Base-by-base conservation (phyloP, 2,113 vertebrate genomes). In the Toxotes chatareus region DNA sequence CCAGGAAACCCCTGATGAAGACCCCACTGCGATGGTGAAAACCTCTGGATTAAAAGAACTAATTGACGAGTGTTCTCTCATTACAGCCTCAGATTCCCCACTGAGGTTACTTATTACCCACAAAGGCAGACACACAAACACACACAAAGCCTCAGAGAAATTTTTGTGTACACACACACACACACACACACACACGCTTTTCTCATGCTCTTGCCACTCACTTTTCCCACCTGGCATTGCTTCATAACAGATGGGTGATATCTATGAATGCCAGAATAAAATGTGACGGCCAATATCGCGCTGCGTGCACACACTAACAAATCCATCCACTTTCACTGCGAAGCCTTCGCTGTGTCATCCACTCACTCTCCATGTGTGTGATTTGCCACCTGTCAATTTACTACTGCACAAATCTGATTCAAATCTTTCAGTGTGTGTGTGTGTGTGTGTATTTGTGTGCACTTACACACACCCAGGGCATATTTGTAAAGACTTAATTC, bases 331-430 rank as follows among this genome's bases (percentile, higher is more conserved):
- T 76, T 68, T 49, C 27, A 42, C 42, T 27, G 42, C 17, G 56
- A 31, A 12, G 3, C 72, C 16, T 38, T 79, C 79, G 51, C 62
- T 32, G 62, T 56, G 70, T 73, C 80, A 64, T 72, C 64, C 42
- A 31, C n/a, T 83, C 46, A 27, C 68, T 79, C 63, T 21, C 9
- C 70, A 23, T 68, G 69, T 64, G 53, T 66, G 70, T 38, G 61
- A 69, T 80, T 69, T 65, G 47, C 78, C 75, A 86, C 80, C 80
- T 90, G 77, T 76, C 53, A 59, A 12, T 87, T 69, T 55, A 77
- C 75, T 56, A 27, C 69, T 85, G 80, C 44, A 80, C 44, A n/a
- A n/a, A n/a, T n/a, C n/a, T n/a, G 53, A 70, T 61, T 65, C 42
- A 17, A n/a, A 19, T 27, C 1, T 53, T 65, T 53, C 38, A 9